Percentiles rank a stretch among this genome's conserved stretches.
Conservation (phyloP, 2,113 vertebrate species). For the Tragelaphus buxtoni region DNA sequence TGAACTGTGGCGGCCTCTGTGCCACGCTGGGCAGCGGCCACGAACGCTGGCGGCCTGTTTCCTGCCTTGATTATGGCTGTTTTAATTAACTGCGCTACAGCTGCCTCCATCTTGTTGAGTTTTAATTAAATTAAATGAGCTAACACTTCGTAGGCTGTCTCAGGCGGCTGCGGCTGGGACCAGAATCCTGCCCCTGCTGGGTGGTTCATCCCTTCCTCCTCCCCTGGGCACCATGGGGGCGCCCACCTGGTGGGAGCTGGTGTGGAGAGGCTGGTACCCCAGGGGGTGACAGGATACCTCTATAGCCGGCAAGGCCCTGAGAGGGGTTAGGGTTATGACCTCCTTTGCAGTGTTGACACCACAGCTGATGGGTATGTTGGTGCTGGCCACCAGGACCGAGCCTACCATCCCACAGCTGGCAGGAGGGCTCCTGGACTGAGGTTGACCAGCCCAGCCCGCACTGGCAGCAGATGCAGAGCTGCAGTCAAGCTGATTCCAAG, state of each 20-base stretch:
- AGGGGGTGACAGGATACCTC: background rate
- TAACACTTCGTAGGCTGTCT: conserved; percentile 70
- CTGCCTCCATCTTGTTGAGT: conserved; percentile 81
- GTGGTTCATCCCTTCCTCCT: conserved; percentile 1
- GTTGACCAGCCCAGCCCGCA: background rate
- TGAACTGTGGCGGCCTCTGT: background rate
- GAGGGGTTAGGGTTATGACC: background rate
- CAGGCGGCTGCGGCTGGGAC: conserved; percentile 57
- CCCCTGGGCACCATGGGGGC: background rate
- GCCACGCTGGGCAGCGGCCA: conserved; percentile 26
- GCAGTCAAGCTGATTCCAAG: background rate
- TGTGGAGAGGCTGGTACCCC: background rate
- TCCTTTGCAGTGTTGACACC: background rate
- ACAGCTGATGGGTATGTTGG: background rate
- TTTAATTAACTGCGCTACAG: conserved; percentile 81
- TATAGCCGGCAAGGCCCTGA: background rate
- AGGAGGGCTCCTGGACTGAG: background rate
- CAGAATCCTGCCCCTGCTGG: conserved; percentile 64
- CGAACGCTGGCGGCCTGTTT: conserved; percentile 42
- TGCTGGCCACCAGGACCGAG: background rate
- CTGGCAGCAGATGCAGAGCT: background rate
- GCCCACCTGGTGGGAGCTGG: background rate
- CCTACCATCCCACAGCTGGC: background rate
- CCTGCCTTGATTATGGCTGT: conserved; percentile 70
- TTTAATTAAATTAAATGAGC: conserved; percentile 83